A percentile compares a stretch with the other conserved stretches of the same genome.
Evolutionary conservation across 1,140 invertebrate species (phyloP).

Genomic region (Anagrus nilaparvatae): DNA sequence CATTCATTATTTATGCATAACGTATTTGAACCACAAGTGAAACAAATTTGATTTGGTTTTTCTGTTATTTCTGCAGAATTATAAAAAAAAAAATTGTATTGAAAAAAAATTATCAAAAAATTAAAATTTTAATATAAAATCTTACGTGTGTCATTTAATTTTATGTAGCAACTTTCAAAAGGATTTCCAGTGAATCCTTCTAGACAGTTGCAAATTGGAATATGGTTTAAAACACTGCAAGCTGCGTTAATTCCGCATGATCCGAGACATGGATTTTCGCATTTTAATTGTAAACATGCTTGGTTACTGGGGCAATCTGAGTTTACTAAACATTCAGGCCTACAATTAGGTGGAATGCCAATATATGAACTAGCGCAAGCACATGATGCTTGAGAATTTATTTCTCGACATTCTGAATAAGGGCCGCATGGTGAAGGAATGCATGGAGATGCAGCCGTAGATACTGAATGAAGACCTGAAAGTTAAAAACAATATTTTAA

Average conservation of each 20-base stretch:
- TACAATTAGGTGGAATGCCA: slow-evolving; percentile 43
- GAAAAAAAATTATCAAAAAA: slow-evolving; percentile 25
- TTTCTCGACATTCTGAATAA: slow-evolving; percentile 38
- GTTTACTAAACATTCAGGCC: slow-evolving; percentile 60
- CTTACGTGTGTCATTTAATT: slow-evolving; percentile 16
- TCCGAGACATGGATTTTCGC: slow-evolving; percentile 56
- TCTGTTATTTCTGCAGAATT: too few species aligned
- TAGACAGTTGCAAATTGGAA: slow-evolving; percentile 32
- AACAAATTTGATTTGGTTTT: neutral
- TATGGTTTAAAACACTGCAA: slow-evolving; percentile 30
- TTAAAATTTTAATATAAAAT: slow-evolving; percentile 20
- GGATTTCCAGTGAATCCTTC: slow-evolving; percentile 41
- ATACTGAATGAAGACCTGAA: slow-evolving; percentile 6
- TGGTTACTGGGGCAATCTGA: slow-evolving; percentile 56
- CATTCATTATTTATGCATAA: neutral
- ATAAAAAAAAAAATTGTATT: neutral
- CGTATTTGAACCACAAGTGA: neutral
- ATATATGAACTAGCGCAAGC: slow-evolving; percentile 27
- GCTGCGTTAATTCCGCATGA: slow-evolving; percentile 35
- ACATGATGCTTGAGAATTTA: slow-evolving; percentile 46
- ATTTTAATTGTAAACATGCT: slow-evolving; percentile 59
- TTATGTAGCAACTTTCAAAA: slow-evolving; percentile 37
- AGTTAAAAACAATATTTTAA: neutral
- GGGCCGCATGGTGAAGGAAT: slow-evolving; percentile 56
- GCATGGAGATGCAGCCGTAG: slow-evolving; percentile 42